Evolutionary conservation across 2,113 vertebrate genomes (phyloP).

Genomic region (Nothoprocta perdicaria): DNA sequence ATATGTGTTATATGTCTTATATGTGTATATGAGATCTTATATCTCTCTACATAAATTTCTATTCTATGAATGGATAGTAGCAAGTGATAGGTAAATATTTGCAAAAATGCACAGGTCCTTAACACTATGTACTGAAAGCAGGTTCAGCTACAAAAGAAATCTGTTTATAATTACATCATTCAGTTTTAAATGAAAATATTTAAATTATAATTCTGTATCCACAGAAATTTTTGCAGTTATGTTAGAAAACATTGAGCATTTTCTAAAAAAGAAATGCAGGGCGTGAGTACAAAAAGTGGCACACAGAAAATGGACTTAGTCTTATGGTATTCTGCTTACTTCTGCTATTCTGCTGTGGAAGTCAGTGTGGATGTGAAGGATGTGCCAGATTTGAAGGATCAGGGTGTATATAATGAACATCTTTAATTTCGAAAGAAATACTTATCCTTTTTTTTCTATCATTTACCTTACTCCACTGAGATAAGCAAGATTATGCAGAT

Average conservation of each 20-base stretch:
- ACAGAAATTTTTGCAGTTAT: rapidly evolving
- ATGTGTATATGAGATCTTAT: too few species aligned
- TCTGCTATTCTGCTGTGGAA: neutral
- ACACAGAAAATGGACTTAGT: neutral
- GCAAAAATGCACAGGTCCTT: neutral
- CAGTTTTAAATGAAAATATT: neutral
- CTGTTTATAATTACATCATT: neutral
- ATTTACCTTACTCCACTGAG: neutral
- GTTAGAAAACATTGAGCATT: neutral
- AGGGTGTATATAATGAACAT: neutral
- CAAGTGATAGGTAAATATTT: neutral
- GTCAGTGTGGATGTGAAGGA: neutral
- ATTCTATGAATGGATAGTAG: neutral
- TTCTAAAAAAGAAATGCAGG: neutral
- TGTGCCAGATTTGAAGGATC: neutral
- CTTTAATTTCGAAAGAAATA: neutral
- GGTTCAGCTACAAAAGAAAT: neutral
- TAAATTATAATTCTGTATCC: neutral
- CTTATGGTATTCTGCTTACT: neutral
- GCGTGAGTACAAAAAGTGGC: rapidly evolving
- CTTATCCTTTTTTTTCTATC: neutral
- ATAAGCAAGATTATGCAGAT: neutral
- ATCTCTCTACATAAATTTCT: neutral
- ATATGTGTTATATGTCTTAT: too few species aligned
- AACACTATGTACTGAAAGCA: neutral